phyloP scores from a whole-genome alignment of 30 jellyfish, hydroid and myxozoan genomes.

The Cassiopea andromeda region DNA sequence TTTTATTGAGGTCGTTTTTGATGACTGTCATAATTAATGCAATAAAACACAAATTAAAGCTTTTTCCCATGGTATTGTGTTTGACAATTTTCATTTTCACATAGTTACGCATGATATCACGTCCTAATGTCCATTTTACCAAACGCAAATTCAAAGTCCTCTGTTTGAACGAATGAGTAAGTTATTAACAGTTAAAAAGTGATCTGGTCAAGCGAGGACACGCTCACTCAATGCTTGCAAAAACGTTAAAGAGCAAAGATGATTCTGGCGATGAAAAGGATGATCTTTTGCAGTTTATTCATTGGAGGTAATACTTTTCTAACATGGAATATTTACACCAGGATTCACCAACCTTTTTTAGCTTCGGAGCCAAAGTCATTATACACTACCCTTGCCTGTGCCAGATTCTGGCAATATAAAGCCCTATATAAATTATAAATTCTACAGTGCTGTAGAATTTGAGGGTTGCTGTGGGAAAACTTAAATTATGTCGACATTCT shows the following conservation, averaged over 20 bases:
- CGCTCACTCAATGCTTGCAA: not conserved
- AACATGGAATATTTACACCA: too few species aligned
- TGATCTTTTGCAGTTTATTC: not conserved
- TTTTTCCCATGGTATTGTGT: conserved; percentile 57
- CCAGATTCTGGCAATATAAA: too few species aligned
- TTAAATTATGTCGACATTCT: too few species aligned
- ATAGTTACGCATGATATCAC: conserved; percentile 22
- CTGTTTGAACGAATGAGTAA: not conserved
- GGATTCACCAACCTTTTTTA: too few species aligned
- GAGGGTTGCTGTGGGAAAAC: too few species aligned
- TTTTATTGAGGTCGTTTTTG: not conserved
- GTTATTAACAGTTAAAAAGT: not conserved
- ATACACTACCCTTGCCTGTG: too few species aligned
- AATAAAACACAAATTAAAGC: not conserved
- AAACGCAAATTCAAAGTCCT: not conserved
- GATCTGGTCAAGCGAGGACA: not conserved
- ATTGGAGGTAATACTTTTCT: not conserved
- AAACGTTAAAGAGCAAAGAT: not conserved
- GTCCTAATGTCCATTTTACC: not conserved
- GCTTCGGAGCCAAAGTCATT: too few species aligned
- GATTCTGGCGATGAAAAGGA: not conserved
- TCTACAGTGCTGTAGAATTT: too few species aligned
- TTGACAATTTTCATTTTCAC: not conserved
- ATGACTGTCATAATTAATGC: conserved; percentile 12
- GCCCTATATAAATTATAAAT: too few species aligned